Evolutionary conservation across 2,113 vertebrate species (phyloP), one percentile per base, ranked within the genome.

Genomic region (Lycocorax pyrrhopterus): DNA sequence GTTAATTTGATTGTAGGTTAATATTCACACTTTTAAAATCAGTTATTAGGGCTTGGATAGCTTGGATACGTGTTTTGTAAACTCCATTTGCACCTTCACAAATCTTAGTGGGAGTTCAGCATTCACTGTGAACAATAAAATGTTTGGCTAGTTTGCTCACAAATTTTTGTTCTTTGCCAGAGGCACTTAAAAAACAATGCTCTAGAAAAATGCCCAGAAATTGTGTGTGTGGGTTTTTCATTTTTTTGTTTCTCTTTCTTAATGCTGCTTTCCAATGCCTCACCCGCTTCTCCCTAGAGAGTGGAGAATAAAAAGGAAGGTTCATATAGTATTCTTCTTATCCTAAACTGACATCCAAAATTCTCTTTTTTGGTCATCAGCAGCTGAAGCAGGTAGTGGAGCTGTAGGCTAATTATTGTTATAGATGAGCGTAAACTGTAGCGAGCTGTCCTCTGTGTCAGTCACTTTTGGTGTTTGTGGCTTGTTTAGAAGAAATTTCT

Each of bases 81-180:
- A 93, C 84, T 89, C n/a, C 49, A 89, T 96, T 95, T 90, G 56
- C 94, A 93, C 90, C 82, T 95, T 62, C 95, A 71, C 84, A 94
- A 96, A 94, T 94, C 93, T 89, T 89, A 41, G 67, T 91, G 76
- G 76, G 95, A 92, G 59, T 83, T 91, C 22, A 43, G 64, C 12
- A 3, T 92, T 94, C 68, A 56, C 69, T 90, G 59, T 89, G 74
- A 92, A 43, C 59, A 85, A 67, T 56, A 59, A 95, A 84, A 67
- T 56, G 2, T 63, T 96, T 87, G 91, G n/a, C 66, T 75, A 68
- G 22, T 51, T 90, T 72, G 66, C 68, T 89, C 44, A 66, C 2
- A 22, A 53, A 23, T 60, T 77, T 80, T 74, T 64, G 10, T 63
- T 44, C 56, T 84, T 90, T 93, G 85, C 60, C 55, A 86, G 76